Conservation (phyloP, 2,888 invertebrate species). For the Polylopha cassiicola region DNA sequence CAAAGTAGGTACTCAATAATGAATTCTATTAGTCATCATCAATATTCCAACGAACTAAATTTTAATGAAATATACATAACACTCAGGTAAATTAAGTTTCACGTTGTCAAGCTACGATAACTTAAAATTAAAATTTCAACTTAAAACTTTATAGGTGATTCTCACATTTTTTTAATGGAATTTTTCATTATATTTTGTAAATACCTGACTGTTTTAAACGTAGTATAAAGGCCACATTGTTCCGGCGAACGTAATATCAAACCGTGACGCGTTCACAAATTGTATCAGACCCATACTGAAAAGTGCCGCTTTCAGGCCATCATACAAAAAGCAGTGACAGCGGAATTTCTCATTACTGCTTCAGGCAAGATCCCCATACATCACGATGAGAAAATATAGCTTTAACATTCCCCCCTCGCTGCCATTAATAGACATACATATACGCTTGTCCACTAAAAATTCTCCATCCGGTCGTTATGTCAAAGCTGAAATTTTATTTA, state of each 20-base stretch:
- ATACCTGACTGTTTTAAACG: conserved; percentile 1
- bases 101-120: too few species aligned
- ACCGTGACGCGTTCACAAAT: conserved; percentile 33
- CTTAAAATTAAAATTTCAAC: too few species aligned
- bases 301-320: conserved; percentile 44
- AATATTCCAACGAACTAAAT: too few species aligned
- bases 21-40: too few species aligned
- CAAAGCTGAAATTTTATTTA: too few species aligned
- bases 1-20: too few species aligned
- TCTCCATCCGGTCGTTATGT: too few species aligned
- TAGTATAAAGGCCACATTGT: conserved; percentile 2
- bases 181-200: too few species aligned
- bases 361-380: conserved; percentile 65
- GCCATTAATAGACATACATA: conserved; percentile 58
- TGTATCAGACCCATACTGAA: conserved; percentile 43
- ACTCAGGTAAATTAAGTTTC: too few species aligned
- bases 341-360: conserved; percentile 73
- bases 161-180: too few species aligned
- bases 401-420: conserved; percentile 56
- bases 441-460: conserved; percentile 26
- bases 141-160: too few species aligned
- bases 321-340: conserved; percentile 68
- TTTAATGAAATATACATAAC: too few species aligned
- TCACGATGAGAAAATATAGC: conserved; percentile 71
- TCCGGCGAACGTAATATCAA: conserved; percentile 23